Evolutionary conservation across 2,888 invertebrate species (phyloP), one percentile per base, ranked within the genome.

Genomic region (Dioctria linearis): DNA sequence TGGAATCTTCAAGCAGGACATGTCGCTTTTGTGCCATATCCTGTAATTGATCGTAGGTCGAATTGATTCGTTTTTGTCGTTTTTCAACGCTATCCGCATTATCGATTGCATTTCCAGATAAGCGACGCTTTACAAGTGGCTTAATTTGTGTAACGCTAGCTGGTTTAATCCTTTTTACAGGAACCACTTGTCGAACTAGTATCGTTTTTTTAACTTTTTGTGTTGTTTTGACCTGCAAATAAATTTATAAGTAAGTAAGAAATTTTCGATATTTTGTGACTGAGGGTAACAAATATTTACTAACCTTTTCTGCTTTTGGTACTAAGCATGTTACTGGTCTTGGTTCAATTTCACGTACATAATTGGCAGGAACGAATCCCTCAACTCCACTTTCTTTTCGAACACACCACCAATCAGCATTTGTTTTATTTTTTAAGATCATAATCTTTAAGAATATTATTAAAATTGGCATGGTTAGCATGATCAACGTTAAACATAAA

Each of bases 371-470:
- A 3, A 99, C 98, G 89, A 98, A 99, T 2, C 99, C 99, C 86
- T 98, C 98, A 0, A 93, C 93, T 0, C 98, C 95, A 86, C 96
- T 96, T 0, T 94, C 93, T 88, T 97, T 97, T 11, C 97, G 91
- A n/a, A 98, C 96, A 85, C 96, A 96, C 99, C 99, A 99, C 99
- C 99, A 99, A 88, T 99, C 99, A 0, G 95, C 94, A 90, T 98
- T 99, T 5, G 97, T 98, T 90, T 97, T 97, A 87, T 95, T 96
- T 83, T 99, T 92, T 1, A 99, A 91, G 86, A 97, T 94, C 95
- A 99, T 96, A 2, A 94, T 91, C 84, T 84, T 40, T 9, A 59
- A 79, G 46, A 67, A 69, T 13, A 90, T n/a, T 78, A 5, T 66
- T 40, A 13, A 6, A n/a, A 46, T 25, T 25, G 25, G 25, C 25